These are phyloP conservation scores for Plusia festucae DNA, from an alignment of 2,888 invertebrate genomes.

Conservation along the genomic window DNA sequence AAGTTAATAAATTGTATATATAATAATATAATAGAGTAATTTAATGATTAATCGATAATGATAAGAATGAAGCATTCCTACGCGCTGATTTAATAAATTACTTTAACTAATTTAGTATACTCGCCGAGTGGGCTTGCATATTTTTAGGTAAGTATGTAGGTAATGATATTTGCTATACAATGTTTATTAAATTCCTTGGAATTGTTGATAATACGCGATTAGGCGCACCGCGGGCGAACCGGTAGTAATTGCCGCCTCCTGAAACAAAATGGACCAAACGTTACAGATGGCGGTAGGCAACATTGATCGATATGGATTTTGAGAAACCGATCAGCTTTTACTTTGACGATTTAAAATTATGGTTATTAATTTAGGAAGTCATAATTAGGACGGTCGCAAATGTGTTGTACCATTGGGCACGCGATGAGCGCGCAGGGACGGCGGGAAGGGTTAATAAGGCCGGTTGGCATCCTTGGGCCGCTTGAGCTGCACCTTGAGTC, in stretches of 20 bases:
- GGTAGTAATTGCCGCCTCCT: conserved; percentile 71
- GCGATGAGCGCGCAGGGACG: conserved; percentile 86
- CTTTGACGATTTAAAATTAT: too few species aligned
- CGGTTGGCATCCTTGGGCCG: conserved; percentile 99
- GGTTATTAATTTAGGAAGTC: too few species aligned
- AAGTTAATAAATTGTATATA: conserved; percentile 90
- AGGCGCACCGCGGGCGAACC: conserved; percentile 75
- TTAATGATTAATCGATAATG: conserved; percentile 90
- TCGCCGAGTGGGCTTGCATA: conserved; percentile 86
- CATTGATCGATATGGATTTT: background rate
- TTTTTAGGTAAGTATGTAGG: conserved; percentile 81
- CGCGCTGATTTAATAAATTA: conserved; percentile 90
- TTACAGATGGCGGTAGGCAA: background rate
- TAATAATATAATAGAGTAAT: conserved; percentile 90
- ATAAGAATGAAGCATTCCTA: conserved; percentile 90
- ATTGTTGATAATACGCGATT: conserved; percentile 84
- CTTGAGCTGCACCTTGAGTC: conserved; percentile 99
- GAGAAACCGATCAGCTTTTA: background rate
- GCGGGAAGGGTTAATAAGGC: conserved; percentile 96
- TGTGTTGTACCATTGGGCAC: conserved; percentile 73
- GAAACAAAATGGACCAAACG: conserved; percentile 50
- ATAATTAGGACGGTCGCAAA: too few species aligned
- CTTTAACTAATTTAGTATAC: conserved; percentile 92
- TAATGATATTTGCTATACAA: conserved; percentile 87
- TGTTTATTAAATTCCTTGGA: conserved; percentile 85